Percentiles rank a stretch among this genome's conserved stretches.
These are phyloP conservation scores for Nanorana parkeri DNA, from an alignment of 2,113 vertebrate genomes.

Conservation along the genomic window DNA sequence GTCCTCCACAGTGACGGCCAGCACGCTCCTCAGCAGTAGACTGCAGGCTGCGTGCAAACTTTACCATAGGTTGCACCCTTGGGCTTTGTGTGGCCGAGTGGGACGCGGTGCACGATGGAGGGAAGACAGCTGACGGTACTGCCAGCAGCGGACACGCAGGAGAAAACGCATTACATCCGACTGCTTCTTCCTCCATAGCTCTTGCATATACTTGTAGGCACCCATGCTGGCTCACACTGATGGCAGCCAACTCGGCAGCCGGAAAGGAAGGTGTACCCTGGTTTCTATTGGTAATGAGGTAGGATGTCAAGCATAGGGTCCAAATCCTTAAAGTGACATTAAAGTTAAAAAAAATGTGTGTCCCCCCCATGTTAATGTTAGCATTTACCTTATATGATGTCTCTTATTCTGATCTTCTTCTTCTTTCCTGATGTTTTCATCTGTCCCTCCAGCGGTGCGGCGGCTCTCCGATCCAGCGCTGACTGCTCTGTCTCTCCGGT, in stretches of 20 bases:
- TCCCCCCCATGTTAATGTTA: too few species aligned
- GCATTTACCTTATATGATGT: too few species aligned
- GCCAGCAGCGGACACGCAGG: slow-evolving; percentile 93
- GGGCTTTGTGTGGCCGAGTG: slow-evolving; percentile 92
- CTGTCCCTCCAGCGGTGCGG: too few species aligned
- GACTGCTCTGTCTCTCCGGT: too few species aligned
- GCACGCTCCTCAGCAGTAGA: slow-evolving; percentile 95
- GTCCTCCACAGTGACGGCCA: slow-evolving; percentile 93
- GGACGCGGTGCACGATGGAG: slow-evolving; percentile 90
- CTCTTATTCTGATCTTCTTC: too few species aligned
- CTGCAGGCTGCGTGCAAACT: slow-evolving; percentile 95
- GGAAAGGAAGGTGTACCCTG: slow-evolving; percentile 91
- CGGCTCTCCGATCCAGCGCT: too few species aligned
- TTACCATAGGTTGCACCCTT: slow-evolving; percentile 96
- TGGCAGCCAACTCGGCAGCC: slow-evolving; percentile 85
- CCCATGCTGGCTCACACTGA: slow-evolving; percentile 84
- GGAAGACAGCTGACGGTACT: slow-evolving; percentile 93
- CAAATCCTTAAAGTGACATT: too few species aligned
- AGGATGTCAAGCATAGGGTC: too few species aligned
- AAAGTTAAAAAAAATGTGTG: too few species aligned
- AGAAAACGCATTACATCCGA: slow-evolving; percentile 96
- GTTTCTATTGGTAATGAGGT: too few species aligned
- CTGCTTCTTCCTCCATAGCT: slow-evolving; percentile 98
- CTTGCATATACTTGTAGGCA: slow-evolving; percentile 98
- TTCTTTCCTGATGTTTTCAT: too few species aligned